Percentiles rank a stretch among this genome's conserved stretches.
Evolutionary conservation across 2,797 vertebrate species (phyloP).

Genomic region (Anabas testudineus): DNA sequence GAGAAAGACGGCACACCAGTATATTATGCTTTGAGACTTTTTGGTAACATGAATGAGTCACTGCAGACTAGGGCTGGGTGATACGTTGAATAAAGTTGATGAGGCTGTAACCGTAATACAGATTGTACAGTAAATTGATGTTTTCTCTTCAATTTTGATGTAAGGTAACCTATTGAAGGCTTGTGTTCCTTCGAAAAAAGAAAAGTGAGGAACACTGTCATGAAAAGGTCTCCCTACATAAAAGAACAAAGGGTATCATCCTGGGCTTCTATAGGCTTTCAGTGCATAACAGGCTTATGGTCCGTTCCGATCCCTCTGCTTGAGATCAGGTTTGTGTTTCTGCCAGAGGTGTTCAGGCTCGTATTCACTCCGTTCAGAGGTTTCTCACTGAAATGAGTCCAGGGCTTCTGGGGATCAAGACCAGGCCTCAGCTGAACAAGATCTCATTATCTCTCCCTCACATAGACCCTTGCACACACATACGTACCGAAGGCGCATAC

Average conservation of each 20-base stretch:
- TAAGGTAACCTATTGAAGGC: background rate
- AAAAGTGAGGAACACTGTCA: background rate
- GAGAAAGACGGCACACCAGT: background rate
- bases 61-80: background rate
- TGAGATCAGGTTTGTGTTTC: slow-evolving; percentile 59
- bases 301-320: slow-evolving; percentile 37
- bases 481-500: slow-evolving; percentile 27
- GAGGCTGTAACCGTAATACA: too few relatives aligned
- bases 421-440: slow-evolving; percentile 78
- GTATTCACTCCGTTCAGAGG: slow-evolving; percentile 67
- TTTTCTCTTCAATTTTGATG: background rate
- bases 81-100: background rate
- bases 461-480: slow-evolving; percentile 54
- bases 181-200: background rate
- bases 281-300: slow-evolving; percentile 26
- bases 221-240: slow-evolving; percentile 1
- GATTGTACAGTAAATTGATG: background rate
- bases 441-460: slow-evolving; percentile 80
- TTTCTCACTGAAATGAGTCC: slow-evolving; percentile 82
- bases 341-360: slow-evolving; percentile 69
- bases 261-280: slow-evolving; percentile 34
- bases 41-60: background rate
- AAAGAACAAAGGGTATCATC: slow-evolving; percentile 49
- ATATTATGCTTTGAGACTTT: background rate
- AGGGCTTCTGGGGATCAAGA: slow-evolving; percentile 84